Percentiles rank a stretch among this genome's conserved stretches.
Evolutionary conservation across 2,113 vertebrate species (phyloP).

Genomic region (Pantherophis guttatus): DNA sequence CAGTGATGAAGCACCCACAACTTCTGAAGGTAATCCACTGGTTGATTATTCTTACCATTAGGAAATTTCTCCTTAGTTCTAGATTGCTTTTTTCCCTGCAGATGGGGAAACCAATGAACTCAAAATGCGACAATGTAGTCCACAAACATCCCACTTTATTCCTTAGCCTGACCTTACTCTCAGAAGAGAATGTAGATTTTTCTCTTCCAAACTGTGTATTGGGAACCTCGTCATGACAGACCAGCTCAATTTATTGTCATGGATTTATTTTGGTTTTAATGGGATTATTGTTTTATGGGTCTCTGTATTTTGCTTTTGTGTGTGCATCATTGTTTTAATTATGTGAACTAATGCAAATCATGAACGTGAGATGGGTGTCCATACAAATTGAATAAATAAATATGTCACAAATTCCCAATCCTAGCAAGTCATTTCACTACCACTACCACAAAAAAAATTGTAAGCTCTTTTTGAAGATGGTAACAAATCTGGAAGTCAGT

Average conservation of each 20-base stretch:
- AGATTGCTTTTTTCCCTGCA: neutral
- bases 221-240: neutral
- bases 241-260: neutral
- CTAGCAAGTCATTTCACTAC: neutral
- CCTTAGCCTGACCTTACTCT: neutral
- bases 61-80: neutral
- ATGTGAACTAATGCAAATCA: neutral
- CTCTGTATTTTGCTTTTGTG: neutral
- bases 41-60: neutral
- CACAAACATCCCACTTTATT: neutral
- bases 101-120: neutral
- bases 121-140: neutral
- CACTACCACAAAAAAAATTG: rapidly evolving
- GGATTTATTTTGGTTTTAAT: neutral
- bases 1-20: neutral
- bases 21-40: neutral
- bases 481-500: neutral
- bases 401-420: neutral
- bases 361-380: neutral
- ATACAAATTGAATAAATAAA: neutral
- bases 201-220: neutral
- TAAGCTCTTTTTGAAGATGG: neutral
- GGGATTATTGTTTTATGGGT: neutral
- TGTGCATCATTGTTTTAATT: neutral
- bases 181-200: neutral